Evolutionary conservation across 1,140 invertebrate genomes (phyloP).

Genomic region (Telenomus remus): DNA sequence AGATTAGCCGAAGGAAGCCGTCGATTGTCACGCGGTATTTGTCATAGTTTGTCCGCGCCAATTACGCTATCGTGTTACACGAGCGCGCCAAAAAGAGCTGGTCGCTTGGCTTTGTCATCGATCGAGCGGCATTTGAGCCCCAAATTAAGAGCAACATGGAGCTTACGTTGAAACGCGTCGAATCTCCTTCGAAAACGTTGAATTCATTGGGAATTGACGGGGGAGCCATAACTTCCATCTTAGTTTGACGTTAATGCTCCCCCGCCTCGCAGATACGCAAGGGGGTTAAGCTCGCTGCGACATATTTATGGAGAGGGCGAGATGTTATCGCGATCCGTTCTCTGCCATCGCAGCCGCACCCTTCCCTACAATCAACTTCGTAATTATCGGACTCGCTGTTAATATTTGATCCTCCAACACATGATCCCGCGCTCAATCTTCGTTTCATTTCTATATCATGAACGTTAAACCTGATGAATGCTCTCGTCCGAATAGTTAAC

Average conservation of each 20-base stretch:
- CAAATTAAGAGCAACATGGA: constrained; percentile 48
- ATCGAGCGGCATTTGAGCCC: constrained; percentile 43
- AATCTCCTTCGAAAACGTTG: constrained; percentile 74
- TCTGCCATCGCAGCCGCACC: constrained; percentile 59
- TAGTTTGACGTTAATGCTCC: constrained; percentile 75
- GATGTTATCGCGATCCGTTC: constrained; percentile 72
- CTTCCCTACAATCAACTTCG: constrained; percentile 73
- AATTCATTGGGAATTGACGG: constrained; percentile 77
- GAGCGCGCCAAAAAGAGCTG: not conserved
- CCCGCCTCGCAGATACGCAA: constrained; percentile 69
- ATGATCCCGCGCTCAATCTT: constrained; percentile 53
- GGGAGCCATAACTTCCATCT: constrained; percentile 76
- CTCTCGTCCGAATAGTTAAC: too few relatives aligned
- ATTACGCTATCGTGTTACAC: constrained; percentile 34
- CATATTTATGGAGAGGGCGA: constrained; percentile 76
- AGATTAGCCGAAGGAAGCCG: constrained; percentile 23
- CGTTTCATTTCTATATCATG: not conserved
- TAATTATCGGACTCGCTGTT: constrained; percentile 74
- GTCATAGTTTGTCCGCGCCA: constrained; percentile 29
- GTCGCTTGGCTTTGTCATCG: constrained; percentile 29
- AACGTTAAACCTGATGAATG: not conserved
- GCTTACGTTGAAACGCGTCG: constrained; percentile 65
- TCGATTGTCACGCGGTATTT: constrained; percentile 33
- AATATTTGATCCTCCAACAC: constrained; percentile 72
- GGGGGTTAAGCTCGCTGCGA: constrained; percentile 75